Evolutionary conservation across 1,140 invertebrate species (phyloP).

Genomic region (Cephus cinctus): DNA sequence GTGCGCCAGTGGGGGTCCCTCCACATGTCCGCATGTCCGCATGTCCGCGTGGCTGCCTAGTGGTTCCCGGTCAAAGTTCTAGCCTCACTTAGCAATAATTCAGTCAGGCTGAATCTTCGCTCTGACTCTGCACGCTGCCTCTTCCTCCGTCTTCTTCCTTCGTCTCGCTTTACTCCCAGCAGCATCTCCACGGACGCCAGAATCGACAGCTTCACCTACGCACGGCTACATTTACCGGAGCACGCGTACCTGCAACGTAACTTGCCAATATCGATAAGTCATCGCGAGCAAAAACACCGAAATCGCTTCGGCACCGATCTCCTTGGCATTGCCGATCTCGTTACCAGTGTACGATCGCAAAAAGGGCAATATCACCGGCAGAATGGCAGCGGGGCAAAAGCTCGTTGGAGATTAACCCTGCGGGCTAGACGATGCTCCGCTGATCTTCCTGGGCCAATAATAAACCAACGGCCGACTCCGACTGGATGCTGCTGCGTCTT

Average conservation of each 20-base stretch:
- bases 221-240: slow-evolving; percentile 25
- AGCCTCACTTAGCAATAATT: slow-evolving; percentile 50
- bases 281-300: slow-evolving; percentile 30
- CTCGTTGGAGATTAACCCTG: no score
- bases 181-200: not conserved
- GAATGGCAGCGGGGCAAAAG: no score
- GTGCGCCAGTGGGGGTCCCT: not conserved
- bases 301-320: slow-evolving; percentile 21
- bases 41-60: slow-evolving; percentile 12
- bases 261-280: slow-evolving; percentile 39
- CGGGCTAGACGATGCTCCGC: no score
- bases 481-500: no score
- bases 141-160: slow-evolving; percentile 15
- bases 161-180: not conserved
- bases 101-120: slow-evolving; percentile 36
- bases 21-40: not conserved
- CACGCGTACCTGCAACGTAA: slow-evolving; percentile 14
- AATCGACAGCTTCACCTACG: no score
- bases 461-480: no score
- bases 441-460: no score
- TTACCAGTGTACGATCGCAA: slow-evolving; percentile 32
- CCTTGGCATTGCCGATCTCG: slow-evolving; percentile 26
- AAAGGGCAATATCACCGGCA: no score
- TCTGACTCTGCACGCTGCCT: slow-evolving; percentile 19
- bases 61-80: slow-evolving; percentile 38